Conservation (phyloP, 1,140 invertebrate species). For the Cotesia chilonis region DNA sequence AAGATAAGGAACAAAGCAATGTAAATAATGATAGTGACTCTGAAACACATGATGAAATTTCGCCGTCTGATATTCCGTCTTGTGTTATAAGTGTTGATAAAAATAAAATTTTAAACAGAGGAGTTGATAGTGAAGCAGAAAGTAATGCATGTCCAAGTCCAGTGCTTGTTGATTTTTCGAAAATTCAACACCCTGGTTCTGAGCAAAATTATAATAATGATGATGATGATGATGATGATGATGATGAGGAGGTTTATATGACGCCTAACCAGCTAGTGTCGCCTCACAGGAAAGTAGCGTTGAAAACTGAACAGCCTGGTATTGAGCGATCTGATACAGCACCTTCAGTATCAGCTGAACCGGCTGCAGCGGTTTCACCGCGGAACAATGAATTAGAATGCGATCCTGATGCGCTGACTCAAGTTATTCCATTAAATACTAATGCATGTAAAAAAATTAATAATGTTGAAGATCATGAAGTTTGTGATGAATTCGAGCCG, state of each 20-base stretch:
- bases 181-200: neutral
- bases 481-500: neutral
- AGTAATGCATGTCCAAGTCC: neutral
- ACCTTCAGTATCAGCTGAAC: no score
- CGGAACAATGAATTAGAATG: no score
- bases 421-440: neutral
- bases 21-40: no score
- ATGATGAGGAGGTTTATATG: slow-evolving; percentile 15
- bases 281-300: neutral
- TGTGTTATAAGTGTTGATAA: neutral
- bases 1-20: neutral
- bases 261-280: neutral
- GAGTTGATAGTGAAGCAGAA: neutral
- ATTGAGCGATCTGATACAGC: no score
- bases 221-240: neutral
- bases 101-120: neutral
- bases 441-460: neutral
- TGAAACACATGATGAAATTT: no score
- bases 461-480: slow-evolving; percentile 6
- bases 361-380: no score
- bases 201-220: slow-evolving; percentile 1
- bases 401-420: no score
- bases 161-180: slow-evolving; percentile 1
- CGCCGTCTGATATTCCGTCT: no score
- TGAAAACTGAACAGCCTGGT: neutral